Percentiles rank a stretch among this genome's conserved stretches.
Conservation (phyloP, 2,113 vertebrate genomes). For the Corythaixoides concolor region DNA sequence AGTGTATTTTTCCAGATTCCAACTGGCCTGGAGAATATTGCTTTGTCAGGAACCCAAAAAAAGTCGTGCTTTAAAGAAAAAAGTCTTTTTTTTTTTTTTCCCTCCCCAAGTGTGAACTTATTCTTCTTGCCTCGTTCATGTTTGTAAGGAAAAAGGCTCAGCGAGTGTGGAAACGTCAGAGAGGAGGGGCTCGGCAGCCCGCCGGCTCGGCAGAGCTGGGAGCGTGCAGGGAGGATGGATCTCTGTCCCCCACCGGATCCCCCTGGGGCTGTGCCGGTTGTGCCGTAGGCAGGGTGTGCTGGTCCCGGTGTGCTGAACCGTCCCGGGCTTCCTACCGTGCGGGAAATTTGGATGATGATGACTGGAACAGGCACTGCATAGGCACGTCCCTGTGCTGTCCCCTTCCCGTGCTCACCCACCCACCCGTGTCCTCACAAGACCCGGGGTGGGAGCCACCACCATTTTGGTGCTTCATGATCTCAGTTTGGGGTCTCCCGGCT, state of each 20-base stretch:
- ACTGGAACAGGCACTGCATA: background rate
- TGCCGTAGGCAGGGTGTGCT: background rate
- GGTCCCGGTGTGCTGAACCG: rapidly evolving
- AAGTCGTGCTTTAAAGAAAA: background rate
- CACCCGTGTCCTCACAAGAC: background rate
- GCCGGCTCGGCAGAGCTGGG: rapidly evolving
- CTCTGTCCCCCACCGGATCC: background rate
- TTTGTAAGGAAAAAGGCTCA: conserved; percentile 8
- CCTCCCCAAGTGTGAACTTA: background rate
- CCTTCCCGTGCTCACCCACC: background rate
- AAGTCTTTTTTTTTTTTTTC: background rate
- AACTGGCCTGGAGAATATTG: conserved; percentile 54
- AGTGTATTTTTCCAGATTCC: conserved; percentile 65
- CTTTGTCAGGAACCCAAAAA: conserved; percentile 45
- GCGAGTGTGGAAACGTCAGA: background rate
- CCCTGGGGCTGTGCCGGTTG: rapidly evolving
- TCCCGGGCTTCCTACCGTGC: background rate
- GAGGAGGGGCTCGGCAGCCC: background rate
- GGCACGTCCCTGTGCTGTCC: rapidly evolving
- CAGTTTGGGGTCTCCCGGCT: background rate
- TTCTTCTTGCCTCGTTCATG: background rate
- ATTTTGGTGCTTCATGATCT: background rate
- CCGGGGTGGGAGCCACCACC: rapidly evolving
- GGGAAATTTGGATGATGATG: background rate
- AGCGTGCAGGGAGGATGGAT: rapidly evolving